Base-by-base conservation (phyloP, 2,797 vertebrate species). In the Numenius phaeopus region DNA sequence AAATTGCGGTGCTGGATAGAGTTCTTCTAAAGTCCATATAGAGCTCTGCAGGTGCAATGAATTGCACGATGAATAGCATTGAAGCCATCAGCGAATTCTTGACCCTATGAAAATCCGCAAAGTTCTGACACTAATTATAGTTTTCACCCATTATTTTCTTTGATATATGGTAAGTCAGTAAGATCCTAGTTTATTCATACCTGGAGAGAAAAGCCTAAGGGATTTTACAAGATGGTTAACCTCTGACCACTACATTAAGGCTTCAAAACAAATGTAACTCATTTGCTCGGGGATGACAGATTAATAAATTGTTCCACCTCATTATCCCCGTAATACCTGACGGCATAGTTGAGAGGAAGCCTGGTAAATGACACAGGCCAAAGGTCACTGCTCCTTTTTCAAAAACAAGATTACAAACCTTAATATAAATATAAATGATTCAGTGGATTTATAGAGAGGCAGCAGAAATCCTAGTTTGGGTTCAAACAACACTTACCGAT, bases 251-350 rank as follows among this genome's bases (percentile, higher is more conserved):
- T 69, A 39, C 72, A 94, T 91, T 95, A 96, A 78, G 65, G 70
- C 84, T 96, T 80, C 92, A 78, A 94, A 95, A 96, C 82, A 86
- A 93, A 95, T 95, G 92, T 59, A 91, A 39, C 77, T 95, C 79
- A 87, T 97, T 97, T 96, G 89, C 77, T 93, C 71, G 20, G 77
- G 46, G 86, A 89, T 49, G 81, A 86, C 67, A 95, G 93, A 94
- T 67, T 87, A 90, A 96, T 96, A 90, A 95, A 96, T 91, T 94
- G 89, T 89, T 95, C 93, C 92, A 91, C 77, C 89, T 95, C 94
- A 96, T 90, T 97, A 96, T 85, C 78, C 76, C 66, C 11, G 1
- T 61, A 83, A 67, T 87, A 96, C 89, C 83, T 89, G 83, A 27
- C 0, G 49, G 94, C 73, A n/a, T 30, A 4, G 54, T 91, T 94